Percentiles rank a stretch among this genome's conserved stretches.
Evolutionary conservation across 2,888 invertebrate genomes (phyloP).

Genomic region (Hipparchia semele): DNA sequence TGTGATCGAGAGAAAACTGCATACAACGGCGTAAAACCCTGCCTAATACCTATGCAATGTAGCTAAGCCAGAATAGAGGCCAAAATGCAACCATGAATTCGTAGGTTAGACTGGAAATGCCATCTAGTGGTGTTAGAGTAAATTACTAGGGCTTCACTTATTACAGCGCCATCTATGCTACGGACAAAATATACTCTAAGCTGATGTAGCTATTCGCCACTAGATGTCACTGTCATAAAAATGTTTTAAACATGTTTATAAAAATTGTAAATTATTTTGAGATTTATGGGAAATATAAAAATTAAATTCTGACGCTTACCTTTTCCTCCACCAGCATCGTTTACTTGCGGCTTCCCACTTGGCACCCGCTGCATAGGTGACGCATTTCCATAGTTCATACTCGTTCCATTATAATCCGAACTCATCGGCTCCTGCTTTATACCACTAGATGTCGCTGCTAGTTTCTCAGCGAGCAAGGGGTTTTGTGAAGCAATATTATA

Average conservation of each 20-base stretch:
- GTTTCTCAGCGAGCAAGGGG: constrained; percentile 92
- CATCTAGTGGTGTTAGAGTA: constrained; percentile 52
- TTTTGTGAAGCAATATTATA: constrained; percentile 94
- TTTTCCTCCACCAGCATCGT: constrained; percentile 82
- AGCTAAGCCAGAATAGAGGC: no score
- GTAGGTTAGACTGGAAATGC: constrained; percentile 44
- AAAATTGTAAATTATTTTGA: background rate
- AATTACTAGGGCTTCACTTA: background rate
- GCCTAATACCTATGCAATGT: background rate
- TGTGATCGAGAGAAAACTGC: constrained; percentile 73
- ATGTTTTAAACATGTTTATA: background rate
- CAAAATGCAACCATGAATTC: background rate
- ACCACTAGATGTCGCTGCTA: constrained; percentile 88
- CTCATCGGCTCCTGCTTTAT: constrained; percentile 81
- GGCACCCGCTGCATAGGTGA: constrained; percentile 81
- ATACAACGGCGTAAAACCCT: constrained; percentile 33
- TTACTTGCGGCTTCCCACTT: constrained; percentile 79
- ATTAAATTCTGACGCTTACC: constrained; percentile 60
- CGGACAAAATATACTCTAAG: background rate
- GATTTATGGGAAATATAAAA: no score
- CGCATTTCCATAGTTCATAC: constrained; percentile 78
- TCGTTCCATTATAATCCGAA: constrained; percentile 76
- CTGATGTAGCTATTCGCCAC: constrained; percentile 44
- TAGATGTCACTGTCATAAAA: constrained; percentile 52
- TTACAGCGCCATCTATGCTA: constrained; percentile 55